A percentile compares a stretch with the other conserved stretches of the same genome.
phyloP scores from a whole-genome alignment of 2,797 vertebrate species.

The Rhynchonycteris naso region DNA sequence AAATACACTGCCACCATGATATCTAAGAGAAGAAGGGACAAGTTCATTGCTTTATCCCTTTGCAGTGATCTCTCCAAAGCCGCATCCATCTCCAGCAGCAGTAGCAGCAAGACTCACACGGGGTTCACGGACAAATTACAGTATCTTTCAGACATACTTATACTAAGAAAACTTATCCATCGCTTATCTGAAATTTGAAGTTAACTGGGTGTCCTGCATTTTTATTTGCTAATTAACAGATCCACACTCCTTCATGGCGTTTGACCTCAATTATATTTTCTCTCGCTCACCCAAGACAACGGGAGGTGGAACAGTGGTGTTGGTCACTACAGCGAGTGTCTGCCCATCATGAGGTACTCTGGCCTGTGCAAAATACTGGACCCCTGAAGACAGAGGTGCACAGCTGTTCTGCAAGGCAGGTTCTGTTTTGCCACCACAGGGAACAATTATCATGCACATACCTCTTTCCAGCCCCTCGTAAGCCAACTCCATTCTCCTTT shows the following conservation, averaged over 20 bases:
- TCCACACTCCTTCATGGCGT: rapidly evolving
- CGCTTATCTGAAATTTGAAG: background rate
- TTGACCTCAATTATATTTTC: too few species aligned
- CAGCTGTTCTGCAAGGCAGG: background rate
- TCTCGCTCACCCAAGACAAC: background rate
- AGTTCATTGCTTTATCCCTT: background rate
- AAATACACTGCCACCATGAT: background rate
- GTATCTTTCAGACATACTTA: background rate
- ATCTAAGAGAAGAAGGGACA: background rate
- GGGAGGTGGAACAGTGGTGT: background rate
- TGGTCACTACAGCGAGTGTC: background rate
- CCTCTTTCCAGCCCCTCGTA: background rate
- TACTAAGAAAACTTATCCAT: background rate
- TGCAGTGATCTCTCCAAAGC: background rate
- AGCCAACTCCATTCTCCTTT: background rate
- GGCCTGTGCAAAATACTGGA: too few species aligned
- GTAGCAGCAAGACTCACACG: rapidly evolving
- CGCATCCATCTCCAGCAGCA: background rate
- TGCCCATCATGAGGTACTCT: too few species aligned
- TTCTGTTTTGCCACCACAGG: background rate
- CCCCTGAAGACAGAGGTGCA: background rate
- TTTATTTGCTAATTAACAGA: background rate
- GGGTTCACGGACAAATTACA: background rate
- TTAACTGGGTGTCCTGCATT: background rate
- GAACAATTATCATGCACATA: rapidly evolving